These are phyloP conservation scores for Archaeoteleia sp. DNA, from an alignment of 2,888 invertebrate species.

Conservation along the genomic window DNA sequence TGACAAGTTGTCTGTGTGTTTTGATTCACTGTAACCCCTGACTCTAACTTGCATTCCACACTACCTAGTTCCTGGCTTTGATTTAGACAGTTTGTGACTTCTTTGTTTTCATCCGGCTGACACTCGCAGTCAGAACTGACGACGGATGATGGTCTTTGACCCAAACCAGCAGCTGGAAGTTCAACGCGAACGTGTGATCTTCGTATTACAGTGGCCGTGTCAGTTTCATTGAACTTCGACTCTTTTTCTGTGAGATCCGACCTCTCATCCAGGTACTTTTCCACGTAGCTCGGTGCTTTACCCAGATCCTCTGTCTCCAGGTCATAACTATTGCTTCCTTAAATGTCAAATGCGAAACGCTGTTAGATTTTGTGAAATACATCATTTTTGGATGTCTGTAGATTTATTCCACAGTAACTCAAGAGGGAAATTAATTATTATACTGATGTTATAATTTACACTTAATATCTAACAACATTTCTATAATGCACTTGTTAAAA, in stretches of 20 bases:
- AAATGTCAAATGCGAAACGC: too few species aligned
- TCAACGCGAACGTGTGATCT: conserved; percentile 78
- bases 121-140: conserved; percentile 77
- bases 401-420: too few species aligned
- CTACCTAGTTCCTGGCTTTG: conserved; percentile 53
- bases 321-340: conserved; percentile 71
- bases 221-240: conserved; percentile 67
- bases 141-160: conserved; percentile 81
- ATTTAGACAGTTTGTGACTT: conserved; percentile 61
- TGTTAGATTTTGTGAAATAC: too few species aligned
- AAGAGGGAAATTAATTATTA: too few species aligned
- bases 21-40: conserved; percentile 15
- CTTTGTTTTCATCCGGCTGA: conserved; percentile 66
- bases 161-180: conserved; percentile 80
- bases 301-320: conserved; percentile 66
- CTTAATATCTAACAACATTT: too few species aligned
- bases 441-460: too few species aligned
- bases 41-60: not conserved
- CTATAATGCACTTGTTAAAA: too few species aligned
- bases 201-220: conserved; percentile 70
- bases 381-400: too few species aligned
- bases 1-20: conserved; percentile 40
- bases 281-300: conserved; percentile 63
- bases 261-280: conserved; percentile 60
- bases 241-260: conserved; percentile 57